phyloP scores from a whole-genome alignment of 2,113 vertebrate genomes.

The Labeo catla region DNA sequence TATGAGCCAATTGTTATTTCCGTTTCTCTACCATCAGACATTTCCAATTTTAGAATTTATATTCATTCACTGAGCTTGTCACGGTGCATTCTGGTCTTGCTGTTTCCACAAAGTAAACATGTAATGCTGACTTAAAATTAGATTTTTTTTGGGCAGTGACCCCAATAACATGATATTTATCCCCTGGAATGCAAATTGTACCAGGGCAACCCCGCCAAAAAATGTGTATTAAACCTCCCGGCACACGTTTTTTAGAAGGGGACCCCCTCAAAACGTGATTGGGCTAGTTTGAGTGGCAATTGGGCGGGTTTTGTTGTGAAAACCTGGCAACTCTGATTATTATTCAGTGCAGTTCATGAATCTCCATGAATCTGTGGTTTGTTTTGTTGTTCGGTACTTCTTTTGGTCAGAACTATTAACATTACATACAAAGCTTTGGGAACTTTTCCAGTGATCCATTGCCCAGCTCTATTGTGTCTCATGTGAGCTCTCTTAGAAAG shows the following conservation, averaged over 20 bases:
- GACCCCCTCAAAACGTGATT: too few relatives aligned
- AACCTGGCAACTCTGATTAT: neutral
- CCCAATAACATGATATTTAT: too few relatives aligned
- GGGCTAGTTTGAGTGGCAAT: too few relatives aligned
- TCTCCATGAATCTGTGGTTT: neutral
- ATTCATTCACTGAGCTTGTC: neutral
- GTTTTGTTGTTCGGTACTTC: neutral
- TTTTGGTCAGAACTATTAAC: neutral
- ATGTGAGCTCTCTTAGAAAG: neutral
- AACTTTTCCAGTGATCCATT: neutral
- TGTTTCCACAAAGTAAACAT: neutral
- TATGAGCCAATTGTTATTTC: neutral
- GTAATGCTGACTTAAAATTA: neutral
- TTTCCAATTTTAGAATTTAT: neutral
- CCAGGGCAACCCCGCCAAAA: too few relatives aligned
- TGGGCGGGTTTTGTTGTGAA: too few relatives aligned
- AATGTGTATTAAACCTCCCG: too few relatives aligned
- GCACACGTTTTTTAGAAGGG: too few relatives aligned
- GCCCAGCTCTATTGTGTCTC: neutral
- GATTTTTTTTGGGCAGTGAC: too few relatives aligned
- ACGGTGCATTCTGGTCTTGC: neutral
- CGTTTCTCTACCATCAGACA: neutral
- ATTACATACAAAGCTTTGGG: neutral
- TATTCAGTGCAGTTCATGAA: neutral
- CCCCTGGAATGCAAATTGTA: too few relatives aligned